Percentiles rank a stretch among this genome's conserved stretches.
These are phyloP conservation scores for Drosophila takahashii DNA, from an alignment of 1,140 invertebrate species.

Conservation along the genomic window DNA sequence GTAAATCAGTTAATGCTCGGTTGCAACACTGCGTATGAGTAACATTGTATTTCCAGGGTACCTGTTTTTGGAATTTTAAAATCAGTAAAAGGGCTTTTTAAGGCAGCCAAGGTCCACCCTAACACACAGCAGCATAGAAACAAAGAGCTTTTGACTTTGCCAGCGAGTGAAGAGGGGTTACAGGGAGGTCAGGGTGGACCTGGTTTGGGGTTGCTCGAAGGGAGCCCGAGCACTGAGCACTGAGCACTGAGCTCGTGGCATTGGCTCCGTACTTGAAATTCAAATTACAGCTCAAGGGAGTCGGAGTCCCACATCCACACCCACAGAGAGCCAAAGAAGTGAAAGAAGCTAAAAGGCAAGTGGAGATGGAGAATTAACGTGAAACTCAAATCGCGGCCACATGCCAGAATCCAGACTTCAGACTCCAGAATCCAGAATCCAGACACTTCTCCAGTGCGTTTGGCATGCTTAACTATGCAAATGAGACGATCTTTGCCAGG, in stretches of 20 bases:
- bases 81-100: neutral
- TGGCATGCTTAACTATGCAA: constrained; percentile 38
- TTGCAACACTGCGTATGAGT: constrained; percentile 15
- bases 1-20: neutral
- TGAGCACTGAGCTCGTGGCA: constrained; percentile 35
- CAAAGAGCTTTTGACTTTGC: constrained; percentile 28
- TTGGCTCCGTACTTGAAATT: constrained; percentile 67
- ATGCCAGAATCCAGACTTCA: constrained; percentile 22
- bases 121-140: constrained; percentile 44
- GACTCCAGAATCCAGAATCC: constrained; percentile 9
- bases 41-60: neutral
- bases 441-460: constrained; percentile 5
- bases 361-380: constrained; percentile 43
- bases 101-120: constrained; percentile 7
- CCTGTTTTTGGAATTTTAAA: neutral
- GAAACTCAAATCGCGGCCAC: constrained; percentile 37
- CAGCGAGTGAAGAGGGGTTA: constrained; percentile 6
- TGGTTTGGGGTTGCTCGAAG: neutral
- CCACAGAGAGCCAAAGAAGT: neutral
- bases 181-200: neutral
- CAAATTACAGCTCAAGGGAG: constrained; percentile 72
- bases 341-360: constrained; percentile 9
- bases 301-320: neutral
- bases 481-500: constrained; percentile 30
- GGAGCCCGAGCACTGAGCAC: neutral